These are phyloP conservation scores for Idaea aversata DNA, from an alignment of 2,888 invertebrate genomes.

Conservation along the genomic window DNA sequence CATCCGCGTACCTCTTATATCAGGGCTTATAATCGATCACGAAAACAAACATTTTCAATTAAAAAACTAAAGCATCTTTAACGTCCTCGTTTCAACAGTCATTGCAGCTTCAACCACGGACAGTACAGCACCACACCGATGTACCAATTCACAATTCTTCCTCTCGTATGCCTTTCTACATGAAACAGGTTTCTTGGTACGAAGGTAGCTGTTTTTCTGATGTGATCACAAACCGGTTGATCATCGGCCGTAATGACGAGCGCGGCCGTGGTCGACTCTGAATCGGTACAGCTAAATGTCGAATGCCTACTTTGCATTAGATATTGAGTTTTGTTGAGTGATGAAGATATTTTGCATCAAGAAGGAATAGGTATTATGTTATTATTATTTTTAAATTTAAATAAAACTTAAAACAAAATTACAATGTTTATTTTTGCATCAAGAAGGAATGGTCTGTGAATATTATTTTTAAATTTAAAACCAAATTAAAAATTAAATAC, in stretches of 20 bases:
- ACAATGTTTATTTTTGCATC: no score
- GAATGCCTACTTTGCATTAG: constrained; percentile 65
- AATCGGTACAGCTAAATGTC: constrained; percentile 61
- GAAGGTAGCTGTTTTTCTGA: constrained; percentile 74
- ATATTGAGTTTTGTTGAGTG: constrained; percentile 23
- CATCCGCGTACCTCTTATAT: no score
- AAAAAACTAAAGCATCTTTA: no score
- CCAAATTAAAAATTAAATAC: no score
- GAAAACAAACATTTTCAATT: no score
- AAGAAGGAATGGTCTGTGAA: no score
- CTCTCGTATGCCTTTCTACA: constrained; percentile 17
- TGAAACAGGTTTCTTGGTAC: constrained; percentile 47
- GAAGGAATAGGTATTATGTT: no score
- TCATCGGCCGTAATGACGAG: constrained; percentile 69
- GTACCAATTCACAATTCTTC: constrained; percentile 1
- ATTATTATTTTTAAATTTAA: no score
- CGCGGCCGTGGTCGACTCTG: constrained; percentile 48
- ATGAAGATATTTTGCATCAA: not conserved
- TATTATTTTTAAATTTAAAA: no score
- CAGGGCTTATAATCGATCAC: no score
- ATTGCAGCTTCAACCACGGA: not conserved
- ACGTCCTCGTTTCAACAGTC: not conserved
- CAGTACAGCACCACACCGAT: not conserved
- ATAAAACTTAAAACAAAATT: no score
- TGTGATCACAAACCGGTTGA: constrained; percentile 77